A percentile compares a stretch with the other conserved stretches of the same genome.
These are phyloP conservation scores for Wasmannia auropunctata DNA, from an alignment of 1,140 invertebrate genomes.

Conservation along the genomic window DNA sequence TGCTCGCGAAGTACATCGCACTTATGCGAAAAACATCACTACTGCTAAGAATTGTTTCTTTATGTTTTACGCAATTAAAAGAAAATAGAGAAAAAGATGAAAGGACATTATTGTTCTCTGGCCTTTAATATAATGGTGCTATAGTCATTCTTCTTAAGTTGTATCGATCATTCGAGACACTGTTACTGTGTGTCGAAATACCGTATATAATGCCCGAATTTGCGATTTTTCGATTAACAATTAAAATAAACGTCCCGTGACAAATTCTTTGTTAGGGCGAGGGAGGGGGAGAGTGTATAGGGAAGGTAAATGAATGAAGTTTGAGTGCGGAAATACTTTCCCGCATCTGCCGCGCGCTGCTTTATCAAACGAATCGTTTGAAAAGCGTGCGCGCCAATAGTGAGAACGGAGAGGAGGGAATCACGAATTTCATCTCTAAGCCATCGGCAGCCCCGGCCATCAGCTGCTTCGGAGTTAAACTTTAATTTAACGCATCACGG, in stretches of 20 bases:
- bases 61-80: background rate
- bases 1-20: background rate
- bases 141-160: background rate
- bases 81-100: background rate
- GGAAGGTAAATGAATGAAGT: slow-evolving; percentile 60
- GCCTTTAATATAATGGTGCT: background rate
- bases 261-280: background rate
- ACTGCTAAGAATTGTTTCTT: background rate
- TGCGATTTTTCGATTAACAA: slow-evolving; percentile 49
- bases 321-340: slow-evolving; percentile 51
- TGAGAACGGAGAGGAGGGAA: slow-evolving; percentile 45
- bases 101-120: background rate
- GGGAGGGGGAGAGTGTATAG: background rate
- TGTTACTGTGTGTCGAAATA: background rate
- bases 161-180: background rate
- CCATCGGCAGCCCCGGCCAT: slow-evolving; percentile 60
- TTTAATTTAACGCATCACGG: slow-evolving; percentile 85
- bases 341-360: slow-evolving; percentile 58
- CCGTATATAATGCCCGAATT: slow-evolving; percentile 13
- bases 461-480: slow-evolving; percentile 76
- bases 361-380: slow-evolving; percentile 63
- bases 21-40: background rate
- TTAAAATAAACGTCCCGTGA: slow-evolving; percentile 55
- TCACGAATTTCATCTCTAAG: slow-evolving; percentile 73
- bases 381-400: slow-evolving; percentile 55